These are phyloP conservation scores for Palythoa grandis DNA, from an alignment of 92 coral and sea anemone species.

Conservation along the genomic window DNA sequence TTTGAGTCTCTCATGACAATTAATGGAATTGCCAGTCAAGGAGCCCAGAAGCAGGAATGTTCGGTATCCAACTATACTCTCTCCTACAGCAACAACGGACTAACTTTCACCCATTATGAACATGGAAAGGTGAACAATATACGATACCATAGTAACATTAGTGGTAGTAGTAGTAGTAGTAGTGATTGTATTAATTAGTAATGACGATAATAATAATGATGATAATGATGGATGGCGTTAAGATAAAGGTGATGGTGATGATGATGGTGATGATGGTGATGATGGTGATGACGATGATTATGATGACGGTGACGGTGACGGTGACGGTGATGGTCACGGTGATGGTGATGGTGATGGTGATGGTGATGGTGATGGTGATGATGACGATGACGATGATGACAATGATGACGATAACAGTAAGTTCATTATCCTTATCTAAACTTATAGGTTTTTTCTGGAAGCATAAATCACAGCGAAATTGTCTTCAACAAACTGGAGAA, in stretches of 20 bases:
- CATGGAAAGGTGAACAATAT: not conserved
- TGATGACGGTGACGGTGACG: too few species aligned
- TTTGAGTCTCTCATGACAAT: not conserved
- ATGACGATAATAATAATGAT: too few species aligned
- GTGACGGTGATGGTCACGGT: too few species aligned
- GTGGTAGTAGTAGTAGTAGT: too few species aligned
- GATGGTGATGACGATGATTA: not conserved
- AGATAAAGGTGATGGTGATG: not conserved
- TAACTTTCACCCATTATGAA: not conserved
- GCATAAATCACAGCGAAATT: not conserved
- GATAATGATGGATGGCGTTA: too few species aligned
- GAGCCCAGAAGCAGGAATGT: not conserved
- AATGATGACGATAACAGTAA: too few species aligned
- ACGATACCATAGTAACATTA: not conserved
- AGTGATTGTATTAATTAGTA: too few species aligned
- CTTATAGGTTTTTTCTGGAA: not conserved
- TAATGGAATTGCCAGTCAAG: not conserved
- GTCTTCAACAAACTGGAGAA: not conserved
- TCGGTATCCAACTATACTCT: not conserved
- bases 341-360: too few species aligned
- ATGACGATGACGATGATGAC: not conserved
- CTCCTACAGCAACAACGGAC: not conserved
- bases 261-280: not conserved
- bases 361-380: not conserved
- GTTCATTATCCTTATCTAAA: not conserved